Conservation (phyloP, 2,888 invertebrate genomes). For the Amphipyra tragopoginis region DNA sequence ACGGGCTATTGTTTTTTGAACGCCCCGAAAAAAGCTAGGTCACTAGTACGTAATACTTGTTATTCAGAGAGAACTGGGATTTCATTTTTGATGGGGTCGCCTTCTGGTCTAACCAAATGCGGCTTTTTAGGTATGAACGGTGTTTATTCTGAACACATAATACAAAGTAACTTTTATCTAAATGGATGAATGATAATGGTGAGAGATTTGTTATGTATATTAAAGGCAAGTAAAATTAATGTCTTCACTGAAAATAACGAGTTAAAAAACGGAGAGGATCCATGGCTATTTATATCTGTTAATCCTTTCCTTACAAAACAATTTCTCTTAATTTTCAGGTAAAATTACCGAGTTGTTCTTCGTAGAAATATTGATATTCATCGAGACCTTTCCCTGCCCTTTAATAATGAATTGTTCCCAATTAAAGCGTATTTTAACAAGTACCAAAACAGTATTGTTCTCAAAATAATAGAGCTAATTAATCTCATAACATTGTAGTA, state of each 20-base stretch:
- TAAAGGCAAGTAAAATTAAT: constrained; percentile 26
- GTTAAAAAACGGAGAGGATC: not conserved
- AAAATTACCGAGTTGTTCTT: not conserved
- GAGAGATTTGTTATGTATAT: constrained; percentile 25
- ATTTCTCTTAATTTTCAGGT: not conserved
- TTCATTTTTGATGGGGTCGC: no score
- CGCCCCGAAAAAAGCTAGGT: not conserved
- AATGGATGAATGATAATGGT: constrained; percentile 14
- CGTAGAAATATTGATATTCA: constrained; percentile 1
- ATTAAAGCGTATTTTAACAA: constrained; percentile 26
- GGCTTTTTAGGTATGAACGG: not conserved
- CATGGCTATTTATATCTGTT: not conserved
- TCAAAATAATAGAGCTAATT: constrained; percentile 39
- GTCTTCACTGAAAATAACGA: constrained; percentile 5
- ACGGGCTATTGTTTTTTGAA: constrained; percentile 14
- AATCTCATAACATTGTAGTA: constrained; percentile 37
- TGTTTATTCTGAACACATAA: constrained; percentile 17
- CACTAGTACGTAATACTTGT: not conserved
- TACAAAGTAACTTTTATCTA: constrained; percentile 24
- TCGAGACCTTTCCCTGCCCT: not conserved
- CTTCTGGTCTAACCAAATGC: no score
- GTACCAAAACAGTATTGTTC: constrained; percentile 28
- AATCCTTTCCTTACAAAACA: no score
- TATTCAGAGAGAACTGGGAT: no score
- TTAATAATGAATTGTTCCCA: constrained; percentile 17